Evolutionary conservation across 2,888 invertebrate genomes (phyloP), one percentile per base, ranked within the genome.

Genomic region (Polymixis flavicincta): DNA sequence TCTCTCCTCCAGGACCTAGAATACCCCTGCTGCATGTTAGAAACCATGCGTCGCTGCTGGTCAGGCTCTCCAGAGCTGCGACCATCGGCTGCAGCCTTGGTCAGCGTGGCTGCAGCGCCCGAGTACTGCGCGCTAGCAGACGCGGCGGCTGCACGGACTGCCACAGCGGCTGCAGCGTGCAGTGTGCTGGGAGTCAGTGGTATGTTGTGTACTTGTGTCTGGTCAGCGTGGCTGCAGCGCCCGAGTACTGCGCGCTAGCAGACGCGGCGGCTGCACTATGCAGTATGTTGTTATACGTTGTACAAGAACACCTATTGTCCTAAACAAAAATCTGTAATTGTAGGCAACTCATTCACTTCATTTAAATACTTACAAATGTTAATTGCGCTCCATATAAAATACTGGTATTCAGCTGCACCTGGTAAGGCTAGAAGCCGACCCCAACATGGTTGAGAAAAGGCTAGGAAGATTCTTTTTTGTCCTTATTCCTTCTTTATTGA

Each of bases 41-140:
- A 99, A 94, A 96, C 99, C 68, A 99, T 99, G 99, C 98, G 99
- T 0, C 97, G 99, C 14, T 99, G 99, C 93, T 99, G 99, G 99
- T 97, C 98, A 22, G 99, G 99, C 72, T 97, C 98, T 84, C 98
- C 98, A 0, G 97, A 94, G 90, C 98, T 98, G 90, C 97, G 99
- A 13, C 99, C 99, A 0, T 98, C 99, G 0, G 99, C 99, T 9
- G 98, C 98, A 88, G 99, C 99, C 92, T 98, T 99, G 45, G 99
- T 99, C n/a, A 98, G 98, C 4, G 98, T 99, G 79, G 98, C 98
- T 0, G 98, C 98, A 5, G 99, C 99, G 4, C 99, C 99, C 0
- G 99, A 99, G 96, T 99, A 98, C 95, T 82, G 87, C 97, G 98
- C 71, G 97, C 92, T 96, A 19, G 83, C 85, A 11, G 95, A 95